Conservation (phyloP, 2,888 invertebrate species). For the Listrodromus nycthemerus region DNA sequence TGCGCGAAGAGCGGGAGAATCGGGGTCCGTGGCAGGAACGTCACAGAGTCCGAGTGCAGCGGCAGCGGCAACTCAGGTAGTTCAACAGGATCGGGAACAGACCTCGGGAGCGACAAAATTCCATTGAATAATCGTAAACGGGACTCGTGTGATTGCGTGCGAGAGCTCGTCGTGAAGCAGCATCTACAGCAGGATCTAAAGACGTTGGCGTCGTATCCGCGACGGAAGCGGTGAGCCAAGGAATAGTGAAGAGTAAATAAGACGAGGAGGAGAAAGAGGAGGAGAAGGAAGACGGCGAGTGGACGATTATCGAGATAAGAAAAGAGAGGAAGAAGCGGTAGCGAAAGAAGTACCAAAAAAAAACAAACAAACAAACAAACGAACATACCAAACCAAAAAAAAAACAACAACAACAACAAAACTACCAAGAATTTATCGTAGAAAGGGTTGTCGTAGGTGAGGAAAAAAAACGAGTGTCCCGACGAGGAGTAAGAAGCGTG, state of each 20-base stretch:
- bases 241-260: slow-evolving; percentile 80
- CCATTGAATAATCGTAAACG: slow-evolving; percentile 77
- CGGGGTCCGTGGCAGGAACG: slow-evolving; percentile 71
- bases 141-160: slow-evolving; percentile 75
- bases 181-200: slow-evolving; percentile 69
- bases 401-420: slow-evolving; percentile 68
- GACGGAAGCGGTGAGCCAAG: slow-evolving; percentile 81
- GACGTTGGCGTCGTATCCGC: slow-evolving; percentile 81
- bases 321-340: slow-evolving; percentile 66
- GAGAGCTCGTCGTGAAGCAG: slow-evolving; percentile 73
- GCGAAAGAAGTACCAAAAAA: background rate
- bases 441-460: slow-evolving; percentile 34
- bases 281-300: slow-evolving; percentile 72
- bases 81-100: slow-evolving; percentile 65
- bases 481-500: slow-evolving; percentile 62
- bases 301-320: slow-evolving; percentile 45
- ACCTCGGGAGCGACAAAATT: slow-evolving; percentile 76
- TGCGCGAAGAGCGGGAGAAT: slow-evolving; percentile 67
- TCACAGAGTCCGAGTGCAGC: slow-evolving; percentile 65
- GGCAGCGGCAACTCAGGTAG: slow-evolving; percentile 70
- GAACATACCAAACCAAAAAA: slow-evolving; percentile 57
- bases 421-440: slow-evolving; percentile 67
- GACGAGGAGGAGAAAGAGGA: slow-evolving; percentile 71
- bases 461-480: slow-evolving; percentile 66
- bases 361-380: background rate